These are phyloP conservation scores for Mimachlamys varia DNA, from an alignment of 2,888 invertebrate species.

Conservation along the genomic window DNA sequence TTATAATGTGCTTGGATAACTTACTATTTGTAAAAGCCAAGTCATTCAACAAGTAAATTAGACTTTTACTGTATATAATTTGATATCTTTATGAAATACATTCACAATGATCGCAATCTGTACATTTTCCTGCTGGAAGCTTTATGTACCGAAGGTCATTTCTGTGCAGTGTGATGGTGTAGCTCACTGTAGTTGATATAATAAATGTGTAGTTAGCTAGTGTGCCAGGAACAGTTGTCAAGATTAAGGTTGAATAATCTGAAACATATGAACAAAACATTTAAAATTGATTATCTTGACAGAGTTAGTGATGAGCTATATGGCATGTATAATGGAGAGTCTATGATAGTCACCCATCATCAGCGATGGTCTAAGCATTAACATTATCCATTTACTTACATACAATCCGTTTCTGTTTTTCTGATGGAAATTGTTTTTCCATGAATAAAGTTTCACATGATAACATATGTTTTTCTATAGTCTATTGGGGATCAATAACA, in stretches of 20 bases:
- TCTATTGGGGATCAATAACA: too few species aligned
- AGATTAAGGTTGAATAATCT: background rate
- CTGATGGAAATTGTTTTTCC: too few species aligned
- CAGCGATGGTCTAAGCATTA: too few species aligned
- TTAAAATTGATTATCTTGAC: background rate
- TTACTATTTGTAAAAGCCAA: slow-evolving; percentile 7
- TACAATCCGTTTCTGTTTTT: too few species aligned
- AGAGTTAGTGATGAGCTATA: too few species aligned
- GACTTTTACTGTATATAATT: background rate
- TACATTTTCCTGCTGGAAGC: background rate
- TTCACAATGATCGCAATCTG: background rate
- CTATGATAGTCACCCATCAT: too few species aligned
- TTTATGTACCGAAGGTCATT: background rate
- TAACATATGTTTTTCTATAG: too few species aligned
- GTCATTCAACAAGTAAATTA: background rate
- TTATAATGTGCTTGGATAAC: background rate
- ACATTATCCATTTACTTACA: too few species aligned
- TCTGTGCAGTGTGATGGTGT: background rate
- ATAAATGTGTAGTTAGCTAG: background rate
- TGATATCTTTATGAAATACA: slow-evolving; percentile 25
- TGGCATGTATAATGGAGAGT: too few species aligned
- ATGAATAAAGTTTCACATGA: too few species aligned
- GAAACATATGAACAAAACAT: background rate
- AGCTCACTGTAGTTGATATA: background rate
- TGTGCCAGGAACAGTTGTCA: background rate